Conservation (phyloP, 2,113 vertebrate species). For the Procavia capensis region DNA sequence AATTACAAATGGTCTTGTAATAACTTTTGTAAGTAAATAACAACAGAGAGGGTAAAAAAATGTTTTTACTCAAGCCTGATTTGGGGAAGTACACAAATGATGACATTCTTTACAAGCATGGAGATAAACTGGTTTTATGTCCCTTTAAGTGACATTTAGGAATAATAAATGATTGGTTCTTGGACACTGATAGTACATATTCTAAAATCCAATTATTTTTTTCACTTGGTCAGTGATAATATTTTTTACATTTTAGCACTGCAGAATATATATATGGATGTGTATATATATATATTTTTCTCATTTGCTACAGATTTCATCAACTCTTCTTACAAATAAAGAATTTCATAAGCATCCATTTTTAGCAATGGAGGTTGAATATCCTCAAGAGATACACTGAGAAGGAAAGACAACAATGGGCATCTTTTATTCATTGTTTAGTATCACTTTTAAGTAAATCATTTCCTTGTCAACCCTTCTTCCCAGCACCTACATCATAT, state of each 20-base stretch:
- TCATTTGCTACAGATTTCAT: constrained; percentile 42
- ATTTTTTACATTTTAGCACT: constrained; percentile 45
- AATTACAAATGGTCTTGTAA: neutral
- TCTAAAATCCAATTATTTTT: constrained; percentile 61
- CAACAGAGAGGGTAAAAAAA: neutral
- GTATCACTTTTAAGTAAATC: constrained; percentile 72
- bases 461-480: constrained; percentile 71
- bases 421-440: constrained; percentile 35
- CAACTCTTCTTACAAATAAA: constrained; percentile 52
- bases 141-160: constrained; percentile 40
- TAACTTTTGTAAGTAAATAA: constrained; percentile 28
- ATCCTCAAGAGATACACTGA: neutral
- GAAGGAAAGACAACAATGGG: constrained; percentile 1
- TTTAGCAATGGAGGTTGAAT: neutral
- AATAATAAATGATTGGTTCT: constrained; percentile 46
- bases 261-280: neutral
- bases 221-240: neutral
- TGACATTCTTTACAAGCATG: neutral
- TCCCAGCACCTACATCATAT: constrained; percentile 71
- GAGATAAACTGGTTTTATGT: constrained; percentile 29
- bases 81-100: neutral
- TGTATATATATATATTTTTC: neutral
- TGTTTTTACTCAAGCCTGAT: neutral
- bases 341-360: constrained; percentile 48
- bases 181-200: constrained; percentile 57